Percentiles rank a stretch among this genome's conserved stretches.
phyloP scores from a whole-genome alignment of 2,113 vertebrate species.

The Eira barbara region DNA sequence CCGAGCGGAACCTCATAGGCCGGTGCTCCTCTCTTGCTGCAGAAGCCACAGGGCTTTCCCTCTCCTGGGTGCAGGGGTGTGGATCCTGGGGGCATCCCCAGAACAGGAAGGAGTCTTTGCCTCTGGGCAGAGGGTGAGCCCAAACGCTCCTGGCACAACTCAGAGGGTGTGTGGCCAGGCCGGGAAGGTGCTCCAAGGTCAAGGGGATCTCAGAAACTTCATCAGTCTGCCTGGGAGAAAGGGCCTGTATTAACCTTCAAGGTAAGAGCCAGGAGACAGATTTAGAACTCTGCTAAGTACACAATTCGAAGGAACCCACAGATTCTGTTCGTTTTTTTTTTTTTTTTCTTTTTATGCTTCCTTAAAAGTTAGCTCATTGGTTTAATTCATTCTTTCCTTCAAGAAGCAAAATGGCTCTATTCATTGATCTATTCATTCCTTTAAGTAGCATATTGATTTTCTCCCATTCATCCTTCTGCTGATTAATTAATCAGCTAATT shows the following conservation, averaged over 20 bases:
- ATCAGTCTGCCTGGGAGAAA: background rate
- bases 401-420: background rate
- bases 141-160: background rate
- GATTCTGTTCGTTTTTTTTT: background rate
- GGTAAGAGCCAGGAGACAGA: background rate
- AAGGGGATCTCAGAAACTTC: background rate
- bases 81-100: background rate
- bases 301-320: background rate
- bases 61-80: fast-evolving
- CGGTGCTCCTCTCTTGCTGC: background rate
- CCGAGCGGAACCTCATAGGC: no score
- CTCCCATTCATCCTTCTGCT: background rate
- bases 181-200: background rate
- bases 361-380: background rate
- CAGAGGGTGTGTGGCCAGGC: background rate
- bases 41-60: no score
- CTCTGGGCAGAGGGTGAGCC: background rate
- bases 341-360: background rate
- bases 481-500: background rate
- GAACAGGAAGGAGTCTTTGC: background rate
- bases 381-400: background rate
- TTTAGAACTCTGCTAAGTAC: background rate
- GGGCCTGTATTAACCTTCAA: background rate
- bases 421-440: background rate
- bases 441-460: background rate